These are phyloP conservation scores for Drosophila sordidapex DNA, from an alignment of 2,888 invertebrate species.

Conservation along the genomic window DNA sequence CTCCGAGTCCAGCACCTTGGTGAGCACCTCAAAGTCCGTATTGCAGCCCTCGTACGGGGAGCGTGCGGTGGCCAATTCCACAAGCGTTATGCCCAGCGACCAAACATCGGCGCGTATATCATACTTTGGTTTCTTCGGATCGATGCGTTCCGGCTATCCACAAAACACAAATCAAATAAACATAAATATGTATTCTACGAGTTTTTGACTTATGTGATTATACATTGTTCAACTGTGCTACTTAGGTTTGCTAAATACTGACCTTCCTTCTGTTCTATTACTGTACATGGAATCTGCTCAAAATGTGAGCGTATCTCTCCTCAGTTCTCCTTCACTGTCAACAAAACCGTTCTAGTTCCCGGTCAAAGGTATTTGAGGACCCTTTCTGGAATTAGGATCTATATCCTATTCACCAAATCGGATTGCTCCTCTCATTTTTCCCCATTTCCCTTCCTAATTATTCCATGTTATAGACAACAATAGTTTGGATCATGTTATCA, in stretches of 20 bases:
- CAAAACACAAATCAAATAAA: neutral
- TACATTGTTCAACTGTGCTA: neutral
- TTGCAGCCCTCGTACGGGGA: constrained; percentile 98
- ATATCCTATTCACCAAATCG: neutral
- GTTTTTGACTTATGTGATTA: neutral
- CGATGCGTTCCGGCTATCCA: constrained; percentile 96
- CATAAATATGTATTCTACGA: neutral
- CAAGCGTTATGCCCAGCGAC: constrained; percentile 98
- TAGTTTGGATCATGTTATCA: neutral
- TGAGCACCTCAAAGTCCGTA: constrained; percentile 98
- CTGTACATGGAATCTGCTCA: too few relatives aligned
- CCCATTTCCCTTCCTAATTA: neutral
- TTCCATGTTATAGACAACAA: neutral
- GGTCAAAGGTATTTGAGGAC: neutral
- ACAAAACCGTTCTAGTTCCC: neutral
- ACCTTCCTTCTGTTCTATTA: too few relatives aligned
- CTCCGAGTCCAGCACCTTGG: constrained; percentile 95
- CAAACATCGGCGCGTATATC: constrained; percentile 99
- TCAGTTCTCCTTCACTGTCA: neutral
- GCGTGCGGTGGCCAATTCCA: constrained; percentile 98
- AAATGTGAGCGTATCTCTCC: too few relatives aligned
- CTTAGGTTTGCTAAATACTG: neutral
- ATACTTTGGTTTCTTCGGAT: constrained; percentile 97
- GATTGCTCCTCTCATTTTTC: neutral
- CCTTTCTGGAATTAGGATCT: neutral